Conservation (phyloP, 2,797 vertebrate species). For the Tenualosa ilisha region DNA sequence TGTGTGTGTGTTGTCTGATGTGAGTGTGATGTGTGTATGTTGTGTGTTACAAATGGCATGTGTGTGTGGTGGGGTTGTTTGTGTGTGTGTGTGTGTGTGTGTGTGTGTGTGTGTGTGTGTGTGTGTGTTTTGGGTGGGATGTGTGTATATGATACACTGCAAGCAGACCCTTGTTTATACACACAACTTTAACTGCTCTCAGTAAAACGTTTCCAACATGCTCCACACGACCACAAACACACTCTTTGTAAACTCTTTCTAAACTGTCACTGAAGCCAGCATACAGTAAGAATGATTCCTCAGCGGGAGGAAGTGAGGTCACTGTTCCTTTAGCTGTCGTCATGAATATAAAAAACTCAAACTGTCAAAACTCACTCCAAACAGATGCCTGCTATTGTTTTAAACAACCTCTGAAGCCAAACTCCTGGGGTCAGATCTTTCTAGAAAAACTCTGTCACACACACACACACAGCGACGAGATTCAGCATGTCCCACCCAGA, state of each 20-base stretch:
- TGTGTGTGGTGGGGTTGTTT: too few relatives aligned
- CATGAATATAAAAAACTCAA: not conserved
- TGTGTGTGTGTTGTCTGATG: too few relatives aligned
- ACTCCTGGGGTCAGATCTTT: not conserved
- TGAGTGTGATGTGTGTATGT: too few relatives aligned
- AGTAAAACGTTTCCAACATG: not conserved
- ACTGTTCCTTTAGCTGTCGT: not conserved
- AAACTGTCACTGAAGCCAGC: not conserved
- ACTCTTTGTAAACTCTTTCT: not conserved
- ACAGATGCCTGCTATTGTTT: not conserved
- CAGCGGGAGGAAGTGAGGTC: not conserved
- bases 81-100: too few relatives aligned
- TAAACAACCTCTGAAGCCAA: not conserved
- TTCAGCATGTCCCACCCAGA: slow-evolving; percentile 65
- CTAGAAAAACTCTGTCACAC: not conserved
- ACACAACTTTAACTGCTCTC: not conserved
- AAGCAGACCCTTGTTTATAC: not conserved
- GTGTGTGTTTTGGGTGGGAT: not conserved
- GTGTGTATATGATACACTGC: not conserved
- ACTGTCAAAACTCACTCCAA: not conserved
- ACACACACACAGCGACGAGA: slow-evolving; percentile 53
- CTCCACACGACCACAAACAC: not conserved
- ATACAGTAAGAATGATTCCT: not conserved
- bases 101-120: too few relatives aligned
- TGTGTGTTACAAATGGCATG: too few relatives aligned